Evolutionary conservation across 1,140 invertebrate species (phyloP).

Genomic region (Tetragnatha versicolor): DNA sequence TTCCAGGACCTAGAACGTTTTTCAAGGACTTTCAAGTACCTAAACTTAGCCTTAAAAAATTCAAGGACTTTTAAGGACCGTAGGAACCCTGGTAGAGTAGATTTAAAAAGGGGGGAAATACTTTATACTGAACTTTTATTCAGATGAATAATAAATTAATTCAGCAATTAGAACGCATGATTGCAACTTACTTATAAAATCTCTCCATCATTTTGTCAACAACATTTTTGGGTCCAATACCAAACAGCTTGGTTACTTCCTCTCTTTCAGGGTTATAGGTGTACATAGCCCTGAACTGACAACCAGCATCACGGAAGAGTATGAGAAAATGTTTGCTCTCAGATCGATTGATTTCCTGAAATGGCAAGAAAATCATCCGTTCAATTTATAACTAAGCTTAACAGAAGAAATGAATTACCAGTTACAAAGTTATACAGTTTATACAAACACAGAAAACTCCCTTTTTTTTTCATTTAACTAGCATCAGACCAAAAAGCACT

Average conservation of each 20-base stretch:
- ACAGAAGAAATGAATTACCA: not conserved
- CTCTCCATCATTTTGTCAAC: constrained; percentile 98
- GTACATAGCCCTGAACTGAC: constrained; percentile 97
- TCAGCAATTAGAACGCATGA: too few species aligned
- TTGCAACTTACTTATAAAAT: constrained; percentile 92
- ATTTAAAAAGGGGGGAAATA: too few species aligned
- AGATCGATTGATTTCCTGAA: constrained; percentile 84
- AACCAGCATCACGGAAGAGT: constrained; percentile 95
- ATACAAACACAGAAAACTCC: too few species aligned
- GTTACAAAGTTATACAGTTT: not conserved
- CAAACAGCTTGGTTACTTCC: constrained; percentile 90
- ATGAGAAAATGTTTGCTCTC: constrained; percentile 98
- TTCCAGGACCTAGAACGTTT: too few species aligned
- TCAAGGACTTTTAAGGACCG: too few species aligned
- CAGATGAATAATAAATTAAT: too few species aligned
- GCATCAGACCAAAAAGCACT: not conserved
- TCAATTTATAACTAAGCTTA: not conserved
- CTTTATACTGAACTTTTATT: too few species aligned
- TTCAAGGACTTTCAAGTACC: too few species aligned
- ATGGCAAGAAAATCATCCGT: too few species aligned
- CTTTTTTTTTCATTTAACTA: not conserved
- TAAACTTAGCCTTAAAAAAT: too few species aligned
- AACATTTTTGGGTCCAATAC: constrained; percentile 93
- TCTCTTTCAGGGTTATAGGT: constrained; percentile 93
- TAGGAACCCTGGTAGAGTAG: too few species aligned